Evolutionary conservation across 1,140 invertebrate genomes (phyloP).

Genomic region (Prorops nasuta): DNA sequence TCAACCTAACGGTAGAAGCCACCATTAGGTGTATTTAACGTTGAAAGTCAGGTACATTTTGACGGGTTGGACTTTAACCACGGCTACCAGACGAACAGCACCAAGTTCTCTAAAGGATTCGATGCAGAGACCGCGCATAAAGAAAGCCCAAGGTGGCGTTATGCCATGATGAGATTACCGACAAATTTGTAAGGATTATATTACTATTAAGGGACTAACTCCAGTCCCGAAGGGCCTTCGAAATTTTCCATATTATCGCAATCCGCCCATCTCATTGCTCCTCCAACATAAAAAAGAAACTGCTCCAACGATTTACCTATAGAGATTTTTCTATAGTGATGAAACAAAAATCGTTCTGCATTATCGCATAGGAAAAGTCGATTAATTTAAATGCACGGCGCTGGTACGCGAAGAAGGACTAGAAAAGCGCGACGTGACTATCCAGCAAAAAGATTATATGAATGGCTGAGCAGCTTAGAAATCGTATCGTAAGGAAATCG

Average conservation of each 20-base stretch:
- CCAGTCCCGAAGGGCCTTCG: no score
- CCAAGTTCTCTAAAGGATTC: constrained; percentile 11
- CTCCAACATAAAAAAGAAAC: no score
- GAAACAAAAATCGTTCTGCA: no score
- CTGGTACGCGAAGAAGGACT: no score
- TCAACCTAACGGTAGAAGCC: constrained; percentile 33
- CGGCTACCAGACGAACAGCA: constrained; percentile 5
- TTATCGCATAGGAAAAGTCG: no score
- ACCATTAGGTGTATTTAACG: constrained; percentile 32
- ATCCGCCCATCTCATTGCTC: no score
- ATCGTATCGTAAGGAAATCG: not conserved
- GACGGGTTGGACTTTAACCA: constrained; percentile 21
- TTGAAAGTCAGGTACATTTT: constrained; percentile 28
- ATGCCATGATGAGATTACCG: constrained; percentile 39
- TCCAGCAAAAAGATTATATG: no score
- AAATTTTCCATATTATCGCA: no score
- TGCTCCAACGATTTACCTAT: no score
- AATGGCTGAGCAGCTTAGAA: not conserved
- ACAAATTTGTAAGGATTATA: constrained; percentile 26
- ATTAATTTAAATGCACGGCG: not conserved
- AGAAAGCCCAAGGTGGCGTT: constrained; percentile 21
- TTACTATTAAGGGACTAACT: not conserved
- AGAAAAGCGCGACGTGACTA: no score
- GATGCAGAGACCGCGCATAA: constrained; percentile 9
- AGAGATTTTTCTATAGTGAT: no score